phyloP scores from a whole-genome alignment of 2,888 invertebrate species.

The Dicroscelio sp. region DNA sequence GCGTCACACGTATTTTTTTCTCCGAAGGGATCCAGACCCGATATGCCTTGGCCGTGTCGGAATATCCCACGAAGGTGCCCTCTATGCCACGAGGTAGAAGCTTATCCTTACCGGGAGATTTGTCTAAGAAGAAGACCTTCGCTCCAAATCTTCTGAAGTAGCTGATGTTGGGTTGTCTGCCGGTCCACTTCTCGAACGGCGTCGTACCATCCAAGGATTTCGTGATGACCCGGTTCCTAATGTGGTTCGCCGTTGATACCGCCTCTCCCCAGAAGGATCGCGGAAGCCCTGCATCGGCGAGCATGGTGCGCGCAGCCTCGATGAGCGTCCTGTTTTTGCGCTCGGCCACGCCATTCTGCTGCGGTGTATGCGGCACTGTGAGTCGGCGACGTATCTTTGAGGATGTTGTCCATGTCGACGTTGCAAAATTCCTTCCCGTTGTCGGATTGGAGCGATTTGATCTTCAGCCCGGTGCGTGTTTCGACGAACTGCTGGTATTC shows the following conservation, averaged over 20 bases:
- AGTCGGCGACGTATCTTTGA: background rate
- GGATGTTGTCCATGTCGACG: background rate
- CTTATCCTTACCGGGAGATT: background rate
- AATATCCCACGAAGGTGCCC: background rate
- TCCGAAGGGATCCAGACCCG: background rate
- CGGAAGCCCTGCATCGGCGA: no score
- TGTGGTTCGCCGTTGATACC: background rate
- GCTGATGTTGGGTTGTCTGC: background rate
- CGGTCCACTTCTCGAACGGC: conserved; percentile 1
- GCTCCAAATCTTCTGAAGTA: background rate
- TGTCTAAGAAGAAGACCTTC: background rate
- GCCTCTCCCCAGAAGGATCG: conserved; percentile 5
- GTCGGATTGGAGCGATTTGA: conserved; percentile 37
- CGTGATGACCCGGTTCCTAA: background rate
- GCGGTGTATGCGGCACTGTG: background rate
- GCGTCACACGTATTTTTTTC: background rate
- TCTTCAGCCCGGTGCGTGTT: conserved; percentile 2
- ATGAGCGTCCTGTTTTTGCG: background rate
- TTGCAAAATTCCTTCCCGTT: conserved; percentile 51
- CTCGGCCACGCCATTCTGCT: background rate
- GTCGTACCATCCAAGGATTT: background rate
- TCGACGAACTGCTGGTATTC: conserved; percentile 2
- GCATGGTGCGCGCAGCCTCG: background rate
- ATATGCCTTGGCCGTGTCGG: background rate
- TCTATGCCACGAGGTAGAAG: background rate